phyloP scores from a whole-genome alignment of 2,113 vertebrate species.

The Tapirus terrestris region DNA sequence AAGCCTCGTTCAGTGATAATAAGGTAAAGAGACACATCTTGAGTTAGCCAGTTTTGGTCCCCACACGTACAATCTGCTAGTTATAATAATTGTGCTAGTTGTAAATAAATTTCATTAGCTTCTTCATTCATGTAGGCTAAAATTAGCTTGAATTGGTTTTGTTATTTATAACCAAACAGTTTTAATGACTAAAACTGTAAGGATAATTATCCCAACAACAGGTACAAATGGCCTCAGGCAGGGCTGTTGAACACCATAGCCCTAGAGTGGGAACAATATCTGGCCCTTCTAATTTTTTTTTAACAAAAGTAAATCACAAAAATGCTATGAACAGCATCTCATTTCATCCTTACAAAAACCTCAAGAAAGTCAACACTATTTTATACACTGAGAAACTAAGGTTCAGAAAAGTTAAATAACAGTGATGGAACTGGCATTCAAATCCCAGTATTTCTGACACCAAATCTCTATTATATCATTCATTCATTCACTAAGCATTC shows the following conservation, averaged over 20 bases:
- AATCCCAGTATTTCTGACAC: neutral
- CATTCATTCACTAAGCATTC: neutral
- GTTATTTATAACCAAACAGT: neutral
- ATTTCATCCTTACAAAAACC: neutral
- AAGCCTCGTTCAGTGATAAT: too few species aligned
- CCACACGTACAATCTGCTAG: neutral
- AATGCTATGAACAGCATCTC: neutral
- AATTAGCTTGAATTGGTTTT: neutral
- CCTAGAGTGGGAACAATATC: neutral
- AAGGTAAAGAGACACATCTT: too few species aligned
- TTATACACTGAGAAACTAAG: neutral
- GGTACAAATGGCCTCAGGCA: neutral
- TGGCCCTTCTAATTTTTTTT: neutral
- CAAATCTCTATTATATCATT: neutral
- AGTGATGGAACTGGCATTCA: neutral
- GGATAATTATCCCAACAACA: neutral
- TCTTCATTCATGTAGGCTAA: conserved; percentile 24
- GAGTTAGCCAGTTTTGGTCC: too few species aligned
- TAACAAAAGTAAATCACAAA: neutral
- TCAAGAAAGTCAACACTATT: neutral
- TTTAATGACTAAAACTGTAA: neutral
- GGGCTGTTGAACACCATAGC: neutral
- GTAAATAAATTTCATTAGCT: neutral
- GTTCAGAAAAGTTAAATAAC: neutral
- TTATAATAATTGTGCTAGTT: neutral